Evolutionary conservation across 2,113 vertebrate genomes (phyloP).

Genomic region (Hyla sarda): DNA sequence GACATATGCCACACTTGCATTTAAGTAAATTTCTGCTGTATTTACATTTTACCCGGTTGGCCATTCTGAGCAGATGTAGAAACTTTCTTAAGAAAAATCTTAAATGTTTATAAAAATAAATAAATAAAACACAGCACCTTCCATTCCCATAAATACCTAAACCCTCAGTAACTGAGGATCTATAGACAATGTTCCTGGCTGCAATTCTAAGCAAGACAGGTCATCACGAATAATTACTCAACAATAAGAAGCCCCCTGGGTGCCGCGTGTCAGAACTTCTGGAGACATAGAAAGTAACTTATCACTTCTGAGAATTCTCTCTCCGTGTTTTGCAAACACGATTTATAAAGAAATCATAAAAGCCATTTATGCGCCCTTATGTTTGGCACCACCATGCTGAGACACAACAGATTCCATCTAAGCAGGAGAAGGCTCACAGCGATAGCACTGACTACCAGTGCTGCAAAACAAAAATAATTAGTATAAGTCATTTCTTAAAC

Average conservation of each 20-base stretch:
- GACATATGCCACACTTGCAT: no score
- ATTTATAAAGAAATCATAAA: constrained; percentile 28
- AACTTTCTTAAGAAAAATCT: background rate
- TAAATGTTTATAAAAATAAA: background rate
- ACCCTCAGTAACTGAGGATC: background rate
- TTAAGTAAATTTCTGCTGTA: no score
- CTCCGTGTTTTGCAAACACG: constrained; percentile 11
- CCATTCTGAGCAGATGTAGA: background rate
- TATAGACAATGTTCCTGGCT: background rate
- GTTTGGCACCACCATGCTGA: constrained; percentile 21
- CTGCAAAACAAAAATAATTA: constrained; percentile 28
- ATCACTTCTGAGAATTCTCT: constrained; percentile 23
- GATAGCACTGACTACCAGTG: background rate
- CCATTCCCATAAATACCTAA: background rate
- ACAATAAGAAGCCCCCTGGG: constrained; percentile 27
- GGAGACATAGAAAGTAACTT: constrained; percentile 8
- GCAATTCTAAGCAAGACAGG: background rate
- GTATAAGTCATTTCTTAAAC: constrained; percentile 37
- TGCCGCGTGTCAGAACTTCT: background rate
- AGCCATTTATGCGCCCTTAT: constrained; percentile 8
- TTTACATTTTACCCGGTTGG: no score
- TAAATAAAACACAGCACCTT: background rate
- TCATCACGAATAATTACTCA: constrained; percentile 28
- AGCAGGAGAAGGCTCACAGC: background rate
- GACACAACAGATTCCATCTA: background rate